Evolutionary conservation across 2,113 vertebrate species (phyloP).

Genomic region (Phalacrocorax carbo): DNA sequence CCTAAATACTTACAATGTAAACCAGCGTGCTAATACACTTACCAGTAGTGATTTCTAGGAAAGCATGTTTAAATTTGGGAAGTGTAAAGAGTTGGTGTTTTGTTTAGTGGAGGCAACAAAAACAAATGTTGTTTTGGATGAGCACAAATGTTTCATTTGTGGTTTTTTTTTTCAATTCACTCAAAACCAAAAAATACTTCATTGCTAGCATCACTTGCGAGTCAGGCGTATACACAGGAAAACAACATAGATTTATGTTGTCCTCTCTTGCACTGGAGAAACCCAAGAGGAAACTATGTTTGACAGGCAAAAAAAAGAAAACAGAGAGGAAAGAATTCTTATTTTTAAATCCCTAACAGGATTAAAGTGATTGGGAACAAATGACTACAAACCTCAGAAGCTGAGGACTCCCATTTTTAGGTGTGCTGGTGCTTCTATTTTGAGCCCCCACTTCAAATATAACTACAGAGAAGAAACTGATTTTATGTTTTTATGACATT

Average conservation of each 20-base stretch:
- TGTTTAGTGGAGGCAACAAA: constrained; percentile 7
- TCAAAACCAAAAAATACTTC: constrained; percentile 17
- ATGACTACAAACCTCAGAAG: not conserved
- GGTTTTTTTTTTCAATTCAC: not conserved
- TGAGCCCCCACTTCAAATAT: not conserved
- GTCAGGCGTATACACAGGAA: not conserved
- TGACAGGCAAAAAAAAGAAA: not conserved
- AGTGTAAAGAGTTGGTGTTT: not conserved
- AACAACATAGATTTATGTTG: not conserved
- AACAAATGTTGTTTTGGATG: constrained; percentile 31
- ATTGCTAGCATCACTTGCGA: not conserved
- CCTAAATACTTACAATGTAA: not conserved
- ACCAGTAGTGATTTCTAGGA: not conserved
- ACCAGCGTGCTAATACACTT: not conserved
- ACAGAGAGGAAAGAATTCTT: not conserved
- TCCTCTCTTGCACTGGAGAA: not conserved
- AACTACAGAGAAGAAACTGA: not conserved
- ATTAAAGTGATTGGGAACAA: not conserved
- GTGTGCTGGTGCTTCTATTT: not conserved
- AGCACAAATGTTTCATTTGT: constrained; percentile 26
- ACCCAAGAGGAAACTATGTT: not conserved
- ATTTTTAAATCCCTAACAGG: not conserved
- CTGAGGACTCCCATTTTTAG: not conserved
- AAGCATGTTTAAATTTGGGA: not conserved
- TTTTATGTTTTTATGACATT: constrained; percentile 40